Conservation (phyloP, 2,113 vertebrate species). For the Etheostoma spectabile region DNA sequence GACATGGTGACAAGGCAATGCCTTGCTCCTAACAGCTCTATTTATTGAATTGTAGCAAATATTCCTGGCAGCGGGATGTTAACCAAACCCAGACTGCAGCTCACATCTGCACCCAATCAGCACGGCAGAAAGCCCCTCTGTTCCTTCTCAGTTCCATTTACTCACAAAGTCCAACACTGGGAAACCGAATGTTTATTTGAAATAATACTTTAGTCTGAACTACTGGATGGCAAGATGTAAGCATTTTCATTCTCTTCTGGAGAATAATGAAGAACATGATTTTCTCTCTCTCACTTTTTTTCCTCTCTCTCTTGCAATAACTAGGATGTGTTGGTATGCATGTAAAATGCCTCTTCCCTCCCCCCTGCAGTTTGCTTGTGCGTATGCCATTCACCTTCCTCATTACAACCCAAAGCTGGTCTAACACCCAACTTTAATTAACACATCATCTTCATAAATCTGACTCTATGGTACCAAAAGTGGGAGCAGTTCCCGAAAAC, state of each 20-base stretch:
- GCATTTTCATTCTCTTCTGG: constrained; percentile 59
- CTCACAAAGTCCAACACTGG: constrained; percentile 75
- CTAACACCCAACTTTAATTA: neutral
- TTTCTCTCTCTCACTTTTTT: neutral
- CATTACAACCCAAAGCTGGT: neutral
- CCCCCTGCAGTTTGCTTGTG: neutral
- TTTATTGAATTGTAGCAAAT: constrained; percentile 85
- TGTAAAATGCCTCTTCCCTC: constrained; percentile 7
- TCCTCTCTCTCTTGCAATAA: constrained; percentile 24
- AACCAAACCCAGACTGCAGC: constrained; percentile 82
- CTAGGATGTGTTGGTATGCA: constrained; percentile 31
- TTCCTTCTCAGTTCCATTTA: constrained; percentile 80
- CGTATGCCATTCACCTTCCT: neutral
- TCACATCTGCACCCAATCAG: constrained; percentile 86
- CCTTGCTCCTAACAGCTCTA: constrained; percentile 81
- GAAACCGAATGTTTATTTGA: constrained; percentile 85
- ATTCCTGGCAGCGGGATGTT: constrained; percentile 83
- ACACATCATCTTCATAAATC: neutral
- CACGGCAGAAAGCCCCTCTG: constrained; percentile 72
- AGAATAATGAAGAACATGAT: constrained; percentile 41
- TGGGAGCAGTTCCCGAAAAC: neutral
- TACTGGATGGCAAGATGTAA: constrained; percentile 76
- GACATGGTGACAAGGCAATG: constrained; percentile 82
- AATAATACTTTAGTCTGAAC: constrained; percentile 82
- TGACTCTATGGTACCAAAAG: neutral